Evolutionary conservation across 1,140 invertebrate species (phyloP).

Genomic region (Neodiprion lecontei): DNA sequence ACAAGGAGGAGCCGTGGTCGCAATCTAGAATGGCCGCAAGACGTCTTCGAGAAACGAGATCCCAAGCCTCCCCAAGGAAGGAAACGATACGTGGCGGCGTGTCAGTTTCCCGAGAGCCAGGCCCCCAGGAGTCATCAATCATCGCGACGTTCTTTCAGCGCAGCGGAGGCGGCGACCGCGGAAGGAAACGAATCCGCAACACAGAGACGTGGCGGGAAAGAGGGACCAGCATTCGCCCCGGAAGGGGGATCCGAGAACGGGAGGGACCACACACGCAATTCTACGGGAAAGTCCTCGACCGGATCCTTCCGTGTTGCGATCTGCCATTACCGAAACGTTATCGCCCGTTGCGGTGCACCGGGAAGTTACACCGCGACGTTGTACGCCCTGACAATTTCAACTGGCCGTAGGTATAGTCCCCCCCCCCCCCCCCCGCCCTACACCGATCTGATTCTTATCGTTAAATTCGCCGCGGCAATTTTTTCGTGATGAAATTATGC

Average conservation of each 20-base stretch:
- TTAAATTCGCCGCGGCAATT: too few species aligned
- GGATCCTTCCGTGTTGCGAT: conserved; percentile 30
- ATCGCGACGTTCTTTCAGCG: conserved; percentile 27
- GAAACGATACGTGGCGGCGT: conserved; percentile 6
- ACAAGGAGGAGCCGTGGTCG: too few species aligned
- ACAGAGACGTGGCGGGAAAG: conserved; percentile 25
- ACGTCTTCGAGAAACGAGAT: neutral
- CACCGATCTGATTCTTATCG: too few species aligned
- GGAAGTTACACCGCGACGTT: too few species aligned
- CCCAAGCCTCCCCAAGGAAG: neutral
- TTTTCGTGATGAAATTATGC: too few species aligned
- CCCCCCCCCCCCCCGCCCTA: too few species aligned
- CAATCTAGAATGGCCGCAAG: neutral
- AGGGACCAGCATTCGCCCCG: neutral
- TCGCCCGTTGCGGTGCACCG: neutral
- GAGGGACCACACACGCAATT: conserved; percentile 40
- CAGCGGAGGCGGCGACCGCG: conserved; percentile 22
- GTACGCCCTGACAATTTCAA: too few species aligned
- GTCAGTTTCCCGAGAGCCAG: neutral
- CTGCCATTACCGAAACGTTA: conserved; percentile 40
- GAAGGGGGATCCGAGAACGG: conserved; percentile 22
- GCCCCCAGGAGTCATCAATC: conserved; percentile 6
- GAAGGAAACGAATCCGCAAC: conserved; percentile 28
- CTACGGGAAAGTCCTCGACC: conserved; percentile 5
- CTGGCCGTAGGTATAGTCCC: too few species aligned